Evolutionary conservation across 30 jellyfish, hydroid and myxozoan genomes (phyloP).

Genomic region (Cassiopea xamachana): DNA sequence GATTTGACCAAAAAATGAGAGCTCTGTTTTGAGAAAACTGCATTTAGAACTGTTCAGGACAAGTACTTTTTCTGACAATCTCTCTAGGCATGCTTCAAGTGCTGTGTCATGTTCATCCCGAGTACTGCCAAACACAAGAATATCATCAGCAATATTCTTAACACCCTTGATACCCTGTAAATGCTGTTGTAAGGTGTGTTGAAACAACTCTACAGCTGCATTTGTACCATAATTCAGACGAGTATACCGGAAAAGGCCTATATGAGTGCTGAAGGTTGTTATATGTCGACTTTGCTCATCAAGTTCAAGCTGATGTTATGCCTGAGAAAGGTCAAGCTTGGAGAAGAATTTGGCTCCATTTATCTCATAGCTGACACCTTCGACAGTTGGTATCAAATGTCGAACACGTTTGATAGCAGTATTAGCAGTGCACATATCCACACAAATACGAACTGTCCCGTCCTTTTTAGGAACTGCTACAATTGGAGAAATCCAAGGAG

Average conservation of each 20-base stretch:
- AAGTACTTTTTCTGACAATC: conserved; percentile 26
- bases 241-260: too few species aligned
- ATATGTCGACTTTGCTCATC: too few species aligned
- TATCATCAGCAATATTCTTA: too few species aligned
- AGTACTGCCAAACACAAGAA: too few species aligned
- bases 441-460: conserved; percentile 68
- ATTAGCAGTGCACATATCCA: conserved; percentile 75
- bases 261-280: too few species aligned
- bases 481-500: conserved; percentile 73
- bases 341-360: conserved; percentile 48
- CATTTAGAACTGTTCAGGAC: conserved; percentile 53
- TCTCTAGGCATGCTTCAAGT: conserved; percentile 19
- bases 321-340: conserved; percentile 25
- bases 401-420: conserved; percentile 68
- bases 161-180: too few species aligned
- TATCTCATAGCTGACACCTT: conserved; percentile 19
- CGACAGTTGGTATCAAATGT: conserved; percentile 39
- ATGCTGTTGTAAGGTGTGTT: too few species aligned
- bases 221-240: too few species aligned
- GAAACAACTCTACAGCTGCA: too few species aligned
- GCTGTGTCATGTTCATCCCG: conserved; percentile 63
- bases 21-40: conserved; percentile 38
- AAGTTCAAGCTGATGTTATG: conserved; percentile 36
- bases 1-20: conserved; percentile 58
- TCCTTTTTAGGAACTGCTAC: conserved; percentile 71